Evolutionary conservation across 2,888 invertebrate species (phyloP), one percentile per base, ranked within the genome.

Genomic region (Thereva nobilitata): DNA sequence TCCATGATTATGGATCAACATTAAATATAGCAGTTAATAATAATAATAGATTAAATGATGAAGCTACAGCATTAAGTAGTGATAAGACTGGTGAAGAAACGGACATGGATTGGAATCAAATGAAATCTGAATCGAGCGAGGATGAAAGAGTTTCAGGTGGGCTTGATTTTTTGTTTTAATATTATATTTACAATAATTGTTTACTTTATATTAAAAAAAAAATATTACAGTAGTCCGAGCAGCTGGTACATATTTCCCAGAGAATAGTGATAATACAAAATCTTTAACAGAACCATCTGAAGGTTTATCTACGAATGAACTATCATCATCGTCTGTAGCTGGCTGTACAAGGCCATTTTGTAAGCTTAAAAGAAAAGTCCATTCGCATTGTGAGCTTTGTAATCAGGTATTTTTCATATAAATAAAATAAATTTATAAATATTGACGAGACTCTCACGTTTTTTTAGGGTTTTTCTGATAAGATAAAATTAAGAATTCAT

Each of bases 341-440:
- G 44, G 57, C 5, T 92, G 92, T 78, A 87, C 89, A 63, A 82
- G 90, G 23, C 90, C 91, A 4, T 91, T 91, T 77, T 92, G 92
- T 79, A 92, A 91, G 77, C 82, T 91, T 72, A 91, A 91, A 78
- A 84, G 89, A 68, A 88, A 89, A 75, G 87, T 88, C 71, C 91
- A 92, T 75, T 90, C 88, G 75, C 92, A 92, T 76, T 92, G 92
- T 79, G 87, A 88, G 75, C 86, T 89, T 56, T 92, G 92, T 80
- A 90, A 90, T 78, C 91, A 91, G 80, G 72, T 72, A 67, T 57
- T 50, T 50, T 65, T 44, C 53, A 38, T 23, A 59, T 34, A 35
- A 35, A 37, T 37, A 12, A 9, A n/a, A 7, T 8, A 5, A 47
- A 59, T 37, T 45, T 23, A 1, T 23, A 2, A 41, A 61, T 6